Evolutionary conservation across 2,113 vertebrate genomes (phyloP).

Genomic region (Ceyx margarethae): DNA sequence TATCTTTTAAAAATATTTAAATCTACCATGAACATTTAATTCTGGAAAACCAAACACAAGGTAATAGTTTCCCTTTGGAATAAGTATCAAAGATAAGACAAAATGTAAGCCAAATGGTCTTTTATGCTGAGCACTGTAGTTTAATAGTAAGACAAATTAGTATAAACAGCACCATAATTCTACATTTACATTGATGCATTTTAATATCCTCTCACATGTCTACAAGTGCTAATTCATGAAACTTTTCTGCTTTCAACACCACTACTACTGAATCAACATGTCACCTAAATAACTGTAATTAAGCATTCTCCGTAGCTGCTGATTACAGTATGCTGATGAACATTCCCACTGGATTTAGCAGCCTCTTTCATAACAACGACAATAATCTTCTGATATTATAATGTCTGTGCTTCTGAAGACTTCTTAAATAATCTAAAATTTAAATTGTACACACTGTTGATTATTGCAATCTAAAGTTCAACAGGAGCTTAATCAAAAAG

Average conservation of each 20-base stretch:
- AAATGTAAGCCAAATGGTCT: background rate
- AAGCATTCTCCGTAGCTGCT: conserved; percentile 72
- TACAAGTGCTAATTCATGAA: conserved; percentile 64
- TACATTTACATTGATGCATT: conserved; percentile 52
- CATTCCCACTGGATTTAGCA: conserved; percentile 77
- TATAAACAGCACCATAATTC: conserved; percentile 47
- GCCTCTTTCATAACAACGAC: conserved; percentile 72
- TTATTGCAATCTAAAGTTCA: conserved; percentile 82
- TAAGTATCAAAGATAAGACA: background rate
- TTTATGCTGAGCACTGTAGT: conserved; percentile 37
- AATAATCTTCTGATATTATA: conserved; percentile 80
- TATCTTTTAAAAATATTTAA: background rate
- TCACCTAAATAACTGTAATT: conserved; percentile 82
- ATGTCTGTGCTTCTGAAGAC: conserved; percentile 73
- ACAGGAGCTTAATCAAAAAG: conserved; percentile 79
- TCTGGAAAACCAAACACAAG: background rate
- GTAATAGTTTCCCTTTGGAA: background rate
- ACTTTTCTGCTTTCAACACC: conserved; percentile 68
- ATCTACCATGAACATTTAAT: background rate
- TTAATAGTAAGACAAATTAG: conserved; percentile 50
- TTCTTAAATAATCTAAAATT: conserved; percentile 81
- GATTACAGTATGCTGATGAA: conserved; percentile 81
- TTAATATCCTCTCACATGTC: conserved; percentile 60
- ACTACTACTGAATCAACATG: conserved; percentile 72
- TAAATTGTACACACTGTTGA: conserved; percentile 76